phyloP scores from a whole-genome alignment of 2,113 vertebrate genomes.

The Nipponia nippon region DNA sequence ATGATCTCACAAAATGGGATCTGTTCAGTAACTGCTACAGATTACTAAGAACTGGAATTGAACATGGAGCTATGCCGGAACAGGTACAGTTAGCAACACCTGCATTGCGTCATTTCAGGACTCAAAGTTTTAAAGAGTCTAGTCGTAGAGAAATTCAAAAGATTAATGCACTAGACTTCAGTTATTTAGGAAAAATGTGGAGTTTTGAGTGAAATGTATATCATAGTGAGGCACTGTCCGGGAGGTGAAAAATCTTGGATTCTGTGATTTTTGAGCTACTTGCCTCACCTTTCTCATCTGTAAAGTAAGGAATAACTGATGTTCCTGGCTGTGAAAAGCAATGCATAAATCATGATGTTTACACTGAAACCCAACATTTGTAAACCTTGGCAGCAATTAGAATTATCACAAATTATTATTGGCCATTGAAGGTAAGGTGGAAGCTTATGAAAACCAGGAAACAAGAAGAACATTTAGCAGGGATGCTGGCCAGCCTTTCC shows the following conservation, averaged over 20 bases:
- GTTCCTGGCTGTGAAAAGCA: not conserved
- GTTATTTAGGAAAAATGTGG: not conserved
- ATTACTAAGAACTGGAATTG: conserved; percentile 94
- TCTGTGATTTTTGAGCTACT: not conserved
- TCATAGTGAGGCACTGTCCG: not conserved
- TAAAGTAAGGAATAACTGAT: not conserved
- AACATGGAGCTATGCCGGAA: conserved; percentile 98
- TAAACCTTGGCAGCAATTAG: not conserved
- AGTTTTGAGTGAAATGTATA: not conserved
- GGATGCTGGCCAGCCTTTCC: not conserved
- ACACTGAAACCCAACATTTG: not conserved
- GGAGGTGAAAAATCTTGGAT: not conserved
- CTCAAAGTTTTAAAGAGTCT: not conserved
- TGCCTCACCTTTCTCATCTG: not conserved
- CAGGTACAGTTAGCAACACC: conserved; percentile 75
- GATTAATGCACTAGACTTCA: not conserved
- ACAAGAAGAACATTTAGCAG: not conserved
- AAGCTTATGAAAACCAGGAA: not conserved
- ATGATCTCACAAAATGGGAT: conserved; percentile 98
- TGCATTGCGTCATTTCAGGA: not conserved
- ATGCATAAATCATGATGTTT: not conserved
- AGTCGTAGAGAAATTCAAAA: not conserved
- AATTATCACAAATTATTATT: not conserved
- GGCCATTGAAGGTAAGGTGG: not conserved
- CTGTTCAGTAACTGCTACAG: conserved; percentile 97